A percentile compares a stretch with the other conserved stretches of the same genome.
phyloP scores from a whole-genome alignment of 2,113 vertebrate genomes.

The Regulus satrapa region DNA sequence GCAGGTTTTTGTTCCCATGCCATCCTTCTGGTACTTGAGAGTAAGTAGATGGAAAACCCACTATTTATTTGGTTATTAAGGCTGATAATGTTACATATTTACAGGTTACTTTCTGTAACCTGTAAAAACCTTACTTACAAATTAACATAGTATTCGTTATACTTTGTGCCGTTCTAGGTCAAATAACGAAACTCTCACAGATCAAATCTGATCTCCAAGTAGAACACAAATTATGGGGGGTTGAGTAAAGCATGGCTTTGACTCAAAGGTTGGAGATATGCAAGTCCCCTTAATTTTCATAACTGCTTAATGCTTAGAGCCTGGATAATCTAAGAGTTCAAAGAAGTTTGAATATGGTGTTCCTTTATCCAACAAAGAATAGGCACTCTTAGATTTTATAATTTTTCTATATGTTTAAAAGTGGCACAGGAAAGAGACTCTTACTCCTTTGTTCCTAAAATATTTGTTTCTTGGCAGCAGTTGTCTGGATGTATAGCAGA shows the following conservation, averaged over 20 bases:
- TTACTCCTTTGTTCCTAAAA: conserved; percentile 28
- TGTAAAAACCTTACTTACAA: too few relatives aligned
- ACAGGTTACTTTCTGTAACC: not conserved
- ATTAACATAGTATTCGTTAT: not conserved
- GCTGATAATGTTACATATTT: not conserved
- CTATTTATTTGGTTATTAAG: not conserved
- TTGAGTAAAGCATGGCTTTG: not conserved
- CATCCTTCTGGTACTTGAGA: not conserved
- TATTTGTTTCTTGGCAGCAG: conserved; percentile 28
- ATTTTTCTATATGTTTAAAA: not conserved
- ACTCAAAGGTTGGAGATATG: not conserved
- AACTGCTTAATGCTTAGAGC: not conserved
- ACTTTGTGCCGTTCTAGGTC: not conserved
- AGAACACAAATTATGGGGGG: not conserved
- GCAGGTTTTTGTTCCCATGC: not conserved
- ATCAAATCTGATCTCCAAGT: not conserved
- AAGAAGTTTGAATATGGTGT: not conserved
- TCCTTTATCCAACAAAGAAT: not conserved
- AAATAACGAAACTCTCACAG: not conserved
- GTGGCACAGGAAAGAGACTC: not conserved
- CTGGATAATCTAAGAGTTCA: not conserved
- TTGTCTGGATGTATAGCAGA: conserved; percentile 34
- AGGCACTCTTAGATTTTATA: not conserved
- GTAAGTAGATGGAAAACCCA: not conserved
- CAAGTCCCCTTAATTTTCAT: not conserved